Conservation (phyloP, 1,140 invertebrate species). For the Diuraphis noxia region DNA sequence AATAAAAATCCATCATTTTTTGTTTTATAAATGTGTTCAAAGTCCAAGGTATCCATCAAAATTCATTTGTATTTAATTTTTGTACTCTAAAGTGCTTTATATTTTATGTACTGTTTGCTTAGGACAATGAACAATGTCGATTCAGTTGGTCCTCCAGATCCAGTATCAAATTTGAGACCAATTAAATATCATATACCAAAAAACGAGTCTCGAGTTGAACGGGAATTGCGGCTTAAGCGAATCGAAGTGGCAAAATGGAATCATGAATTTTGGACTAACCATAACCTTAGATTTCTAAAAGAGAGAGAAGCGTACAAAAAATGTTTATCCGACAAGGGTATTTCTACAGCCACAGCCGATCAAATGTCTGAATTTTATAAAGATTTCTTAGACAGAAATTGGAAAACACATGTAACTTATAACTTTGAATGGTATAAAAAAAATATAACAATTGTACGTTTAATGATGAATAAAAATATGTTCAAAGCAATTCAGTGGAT, state of each 20-base stretch:
- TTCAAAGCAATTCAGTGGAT: constrained; percentile 46
- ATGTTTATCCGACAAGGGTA: constrained; percentile 62
- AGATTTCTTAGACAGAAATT: constrained; percentile 76
- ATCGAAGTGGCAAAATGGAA: constrained; percentile 77
- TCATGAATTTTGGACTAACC: constrained; percentile 76
- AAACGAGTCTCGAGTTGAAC: constrained; percentile 71
- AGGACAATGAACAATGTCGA: constrained; percentile 56
- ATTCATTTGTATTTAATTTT: neutral
- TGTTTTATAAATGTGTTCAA: constrained; percentile 19
- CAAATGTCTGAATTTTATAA: constrained; percentile 87
- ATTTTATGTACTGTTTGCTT: neutral
- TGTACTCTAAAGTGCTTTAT: neutral
- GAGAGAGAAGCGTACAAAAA: constrained; percentile 68
- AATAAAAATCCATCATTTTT: neutral
- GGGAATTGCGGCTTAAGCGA: constrained; percentile 67
- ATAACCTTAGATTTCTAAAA: constrained; percentile 74
- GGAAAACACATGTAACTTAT: constrained; percentile 71
- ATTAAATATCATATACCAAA: constrained; percentile 68
- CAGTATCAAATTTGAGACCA: constrained; percentile 75
- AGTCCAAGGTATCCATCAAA: neutral
- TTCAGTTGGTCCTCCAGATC: constrained; percentile 77
- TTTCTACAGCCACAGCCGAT: constrained; percentile 67
- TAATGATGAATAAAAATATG: constrained; percentile 48
- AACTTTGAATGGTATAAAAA: constrained; percentile 76
- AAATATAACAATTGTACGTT: constrained; percentile 55